A percentile compares a stretch with the other conserved stretches of the same genome.
phyloP scores from a whole-genome alignment of 2,888 invertebrate genomes.

The Chymomyza amoena region DNA sequence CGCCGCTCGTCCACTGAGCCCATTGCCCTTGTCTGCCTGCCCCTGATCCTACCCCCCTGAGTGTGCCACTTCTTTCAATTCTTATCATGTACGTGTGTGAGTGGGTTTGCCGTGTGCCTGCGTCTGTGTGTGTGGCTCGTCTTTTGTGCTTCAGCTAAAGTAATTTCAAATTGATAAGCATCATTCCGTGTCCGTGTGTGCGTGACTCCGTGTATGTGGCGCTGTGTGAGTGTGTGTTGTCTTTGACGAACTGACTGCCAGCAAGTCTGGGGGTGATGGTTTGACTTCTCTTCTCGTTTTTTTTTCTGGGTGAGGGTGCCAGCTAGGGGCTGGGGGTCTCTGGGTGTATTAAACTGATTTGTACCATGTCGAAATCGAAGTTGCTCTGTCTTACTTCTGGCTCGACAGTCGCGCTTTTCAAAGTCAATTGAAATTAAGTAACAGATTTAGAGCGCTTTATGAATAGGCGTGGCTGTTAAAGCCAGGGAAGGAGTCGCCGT shows the following conservation, averaged over 20 bases:
- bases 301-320: background rate
- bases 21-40: background rate
- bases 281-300: slow-evolving; percentile 15
- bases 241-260: slow-evolving; percentile 37
- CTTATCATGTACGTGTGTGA: background rate
- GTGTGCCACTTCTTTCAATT: slow-evolving; percentile 46
- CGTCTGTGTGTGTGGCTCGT: slow-evolving; percentile 57
- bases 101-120: slow-evolving; percentile 6
- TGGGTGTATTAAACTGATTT: slow-evolving; percentile 62
- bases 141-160: slow-evolving; percentile 67
- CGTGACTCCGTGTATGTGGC: background rate
- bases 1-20: background rate
- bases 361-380: slow-evolving; percentile 58
- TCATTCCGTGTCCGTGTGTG: slow-evolving; percentile 30
- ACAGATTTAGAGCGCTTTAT: slow-evolving; percentile 62
- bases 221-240: background rate
- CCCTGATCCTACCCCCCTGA: background rate
- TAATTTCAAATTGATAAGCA: slow-evolving; percentile 75
- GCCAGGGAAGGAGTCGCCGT: background rate
- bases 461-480: background rate
- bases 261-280: background rate
- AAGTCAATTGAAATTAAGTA: slow-evolving; percentile 73
- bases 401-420: slow-evolving; percentile 58
- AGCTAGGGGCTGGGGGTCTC: background rate
- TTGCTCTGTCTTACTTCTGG: background rate